phyloP scores from a whole-genome alignment of 2,113 vertebrate species.

The Nothoprocta perdicaria region DNA sequence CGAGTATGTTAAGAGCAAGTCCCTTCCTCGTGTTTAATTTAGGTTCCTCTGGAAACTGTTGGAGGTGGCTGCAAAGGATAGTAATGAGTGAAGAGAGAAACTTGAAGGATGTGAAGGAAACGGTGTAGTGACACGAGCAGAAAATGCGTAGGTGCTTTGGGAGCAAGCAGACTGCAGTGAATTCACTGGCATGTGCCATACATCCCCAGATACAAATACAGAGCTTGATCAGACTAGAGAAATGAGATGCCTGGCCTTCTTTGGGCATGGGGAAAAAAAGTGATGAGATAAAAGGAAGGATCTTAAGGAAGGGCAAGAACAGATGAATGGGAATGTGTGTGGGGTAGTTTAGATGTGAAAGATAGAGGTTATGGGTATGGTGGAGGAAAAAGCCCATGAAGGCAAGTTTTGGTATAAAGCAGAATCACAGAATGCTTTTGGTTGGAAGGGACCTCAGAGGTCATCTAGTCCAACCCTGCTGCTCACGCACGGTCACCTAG shows the following conservation, averaged over 20 bases:
- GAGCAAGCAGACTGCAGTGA: neutral
- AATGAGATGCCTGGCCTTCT: conserved; percentile 4
- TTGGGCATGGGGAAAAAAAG: neutral
- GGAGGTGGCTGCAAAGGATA: neutral
- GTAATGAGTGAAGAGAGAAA: neutral
- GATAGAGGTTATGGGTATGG: neutral
- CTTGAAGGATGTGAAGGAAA: neutral
- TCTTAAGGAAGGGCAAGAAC: neutral
- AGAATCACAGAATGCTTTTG: too few species aligned
- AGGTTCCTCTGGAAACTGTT: neutral
- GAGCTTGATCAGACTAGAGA: conserved; percentile 13
- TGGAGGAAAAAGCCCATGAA: neutral
- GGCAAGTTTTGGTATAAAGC: conserved; percentile 41
- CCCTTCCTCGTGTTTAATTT: neutral
- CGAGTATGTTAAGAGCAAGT: neutral
- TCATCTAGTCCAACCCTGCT: too few species aligned
- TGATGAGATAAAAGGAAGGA: conserved; percentile 17
- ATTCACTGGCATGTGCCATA: neutral
- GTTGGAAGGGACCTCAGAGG: too few species aligned
- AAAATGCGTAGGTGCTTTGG: neutral
- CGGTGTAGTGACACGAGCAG: neutral
- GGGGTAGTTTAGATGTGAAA: neutral
- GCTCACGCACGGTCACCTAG: too few species aligned
- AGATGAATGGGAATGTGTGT: neutral
- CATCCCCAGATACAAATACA: conserved; percentile 6